Evolutionary conservation across 92 coral and sea anemone species (phyloP).

Genomic region (Paragorgia papillata): DNA sequence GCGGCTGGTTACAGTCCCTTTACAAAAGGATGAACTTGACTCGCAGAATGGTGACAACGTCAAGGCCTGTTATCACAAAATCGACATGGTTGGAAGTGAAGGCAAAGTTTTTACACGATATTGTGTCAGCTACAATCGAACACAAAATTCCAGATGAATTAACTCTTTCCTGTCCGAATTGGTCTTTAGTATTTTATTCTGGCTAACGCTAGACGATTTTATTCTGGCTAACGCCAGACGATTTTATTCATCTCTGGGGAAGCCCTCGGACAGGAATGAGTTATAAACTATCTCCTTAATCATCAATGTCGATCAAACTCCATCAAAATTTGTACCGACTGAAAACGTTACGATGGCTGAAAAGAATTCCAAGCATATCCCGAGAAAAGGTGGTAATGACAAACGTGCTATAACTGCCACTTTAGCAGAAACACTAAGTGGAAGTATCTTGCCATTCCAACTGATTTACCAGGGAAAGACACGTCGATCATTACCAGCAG

Average conservation of each 20-base stretch:
- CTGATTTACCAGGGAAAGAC: conserved; percentile 55
- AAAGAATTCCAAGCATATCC: conserved; percentile 40
- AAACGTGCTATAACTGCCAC: conserved; percentile 61
- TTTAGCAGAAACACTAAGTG: conserved; percentile 56
- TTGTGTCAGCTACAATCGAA: conserved; percentile 37
- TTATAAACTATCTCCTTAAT: no score
- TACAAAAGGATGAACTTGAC: conserved; percentile 57
- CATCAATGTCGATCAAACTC: conserved; percentile 55
- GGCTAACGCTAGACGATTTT: no score
- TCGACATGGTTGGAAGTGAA: conserved; percentile 54
- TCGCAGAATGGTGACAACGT: conserved; percentile 54
- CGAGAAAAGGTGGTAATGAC: conserved; percentile 52
- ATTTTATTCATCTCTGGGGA: no score
- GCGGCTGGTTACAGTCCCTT: conserved; percentile 58
- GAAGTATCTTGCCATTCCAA: conserved; percentile 49
- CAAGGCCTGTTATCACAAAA: conserved; percentile 54
- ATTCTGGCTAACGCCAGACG: no score
- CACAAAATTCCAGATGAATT: conserved; percentile 42
- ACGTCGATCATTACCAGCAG: conserved; percentile 53
- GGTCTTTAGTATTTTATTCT: no score
- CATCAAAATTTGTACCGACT: conserved; percentile 53
- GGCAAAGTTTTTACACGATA: conserved; percentile 52
- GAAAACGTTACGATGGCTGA: conserved; percentile 47
- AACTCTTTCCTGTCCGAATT: no score
- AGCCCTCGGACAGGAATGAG: no score